Evolutionary conservation across 2,888 invertebrate genomes (phyloP), one percentile per base, ranked within the genome.

Genomic region (Acanthosepion esculentum): DNA sequence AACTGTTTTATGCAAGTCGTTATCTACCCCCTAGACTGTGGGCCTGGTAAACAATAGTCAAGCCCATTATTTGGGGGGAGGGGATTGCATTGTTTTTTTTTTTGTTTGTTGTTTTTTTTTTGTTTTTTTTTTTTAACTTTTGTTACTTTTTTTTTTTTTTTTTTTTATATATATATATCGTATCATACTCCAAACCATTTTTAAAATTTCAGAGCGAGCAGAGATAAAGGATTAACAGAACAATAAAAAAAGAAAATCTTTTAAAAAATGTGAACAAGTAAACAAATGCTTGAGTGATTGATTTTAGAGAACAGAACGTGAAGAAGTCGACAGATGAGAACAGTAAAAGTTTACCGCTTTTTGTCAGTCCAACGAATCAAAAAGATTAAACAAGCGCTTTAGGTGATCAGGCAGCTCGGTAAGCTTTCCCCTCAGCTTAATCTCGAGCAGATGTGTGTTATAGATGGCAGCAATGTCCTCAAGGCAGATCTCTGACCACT

Each of bases 391-490:
- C 12, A 92, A 50, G 29, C 92, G 92, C 48, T 92, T 92, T 6
- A 92, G 92, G 26, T 92, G 92, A 50, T 18, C 53, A 8, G 92
- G 92, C 15, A 92, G 53, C 48, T 92, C 29, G 8, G 48, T 48
- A n/a, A 92, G n/a, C 48, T 48, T 92, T 48, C 53, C 92, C 29
- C 53, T 26, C 12, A 92, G 92, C n/a, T 92, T 92, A 12, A 92
- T 23, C 12, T 92, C 92, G 18, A 92, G 26, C 50, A 50, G 20
- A 26, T 92, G 53, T 29, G 53, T 50, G 29, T 92, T 50, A 20
- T 92, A 92, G 92, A 92, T 53, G 26, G 92, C 53, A 26, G 48
- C n/a, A n/a, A 92, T 48, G 50, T 92, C 92, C 18, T 92, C 53
- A 26, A 92, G 48, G 50, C 48, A 92, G 48, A 92, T 23, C 29